Percentiles rank a stretch among this genome's conserved stretches.
phyloP scores from a whole-genome alignment of 2,797 vertebrate species.

The Pachyuromys duprasi region DNA sequence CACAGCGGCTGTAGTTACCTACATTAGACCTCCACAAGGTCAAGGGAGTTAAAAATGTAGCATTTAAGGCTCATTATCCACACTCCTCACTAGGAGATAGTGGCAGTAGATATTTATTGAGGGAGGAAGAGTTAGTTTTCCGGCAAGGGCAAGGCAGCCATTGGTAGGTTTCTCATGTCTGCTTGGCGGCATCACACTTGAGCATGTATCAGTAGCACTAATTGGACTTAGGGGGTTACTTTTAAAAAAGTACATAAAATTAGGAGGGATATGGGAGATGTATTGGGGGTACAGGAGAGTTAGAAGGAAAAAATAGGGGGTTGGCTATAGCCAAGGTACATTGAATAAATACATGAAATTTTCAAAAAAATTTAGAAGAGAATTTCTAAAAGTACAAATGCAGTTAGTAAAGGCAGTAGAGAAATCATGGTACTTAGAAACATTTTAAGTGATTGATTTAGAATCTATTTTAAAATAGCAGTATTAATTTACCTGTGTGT shows the following conservation, averaged over 20 bases:
- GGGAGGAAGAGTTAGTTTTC: not conserved
- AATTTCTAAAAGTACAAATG: constrained; percentile 28
- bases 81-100: not conserved
- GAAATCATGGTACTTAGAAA: not conserved
- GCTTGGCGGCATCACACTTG: not conserved
- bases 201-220: not conserved
- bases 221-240: not conserved
- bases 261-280: no score
- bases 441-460: constrained; percentile 16
- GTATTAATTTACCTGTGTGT: constrained; percentile 52
- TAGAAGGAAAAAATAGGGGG: not conserved
- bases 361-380: not conserved
- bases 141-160: not conserved
- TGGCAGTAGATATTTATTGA: not conserved
- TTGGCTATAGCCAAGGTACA: not conserved
- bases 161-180: not conserved
- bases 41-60: not conserved
- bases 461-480: constrained; percentile 13
- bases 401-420: constrained; percentile 3
- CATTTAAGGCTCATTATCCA: not conserved
- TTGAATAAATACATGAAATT: not conserved
- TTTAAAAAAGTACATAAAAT: not conserved
- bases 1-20: not conserved
- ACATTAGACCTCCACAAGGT: not conserved
- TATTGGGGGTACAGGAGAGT: not conserved